A percentile compares a stretch with the other conserved stretches of the same genome.
These are phyloP conservation scores for Strongylocentrotus purpuratus DNA, from an alignment of 35 echinoderm and acorn worm species.

Conservation along the genomic window DNA sequence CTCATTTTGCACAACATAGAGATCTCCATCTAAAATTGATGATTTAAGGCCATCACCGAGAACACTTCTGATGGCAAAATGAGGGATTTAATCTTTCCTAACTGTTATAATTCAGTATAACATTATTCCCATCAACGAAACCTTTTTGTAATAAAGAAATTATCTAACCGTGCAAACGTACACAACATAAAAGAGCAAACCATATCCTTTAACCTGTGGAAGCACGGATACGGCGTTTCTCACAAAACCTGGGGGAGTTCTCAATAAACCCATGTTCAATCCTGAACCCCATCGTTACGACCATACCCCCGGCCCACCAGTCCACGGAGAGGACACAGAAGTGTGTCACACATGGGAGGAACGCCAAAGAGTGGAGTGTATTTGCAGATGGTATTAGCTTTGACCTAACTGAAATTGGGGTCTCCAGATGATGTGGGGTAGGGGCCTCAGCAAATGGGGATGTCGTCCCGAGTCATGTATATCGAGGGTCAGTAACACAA, in stretches of 20 bases:
- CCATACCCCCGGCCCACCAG: neutral
- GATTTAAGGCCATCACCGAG: no score
- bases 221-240: neutral
- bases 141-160: neutral
- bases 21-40: no score
- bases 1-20: no score
- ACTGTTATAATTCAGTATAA: no score
- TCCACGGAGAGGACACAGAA: neutral
- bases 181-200: neutral
- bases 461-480: neutral
- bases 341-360: conserved; percentile 1
- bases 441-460: neutral
- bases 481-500: no score
- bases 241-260: neutral
- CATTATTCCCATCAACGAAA: neutral
- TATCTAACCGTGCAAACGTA: neutral
- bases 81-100: no score
- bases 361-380: neutral
- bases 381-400: conserved; percentile 34
- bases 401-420: conserved; percentile 21
- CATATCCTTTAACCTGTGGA: neutral
- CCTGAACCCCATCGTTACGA: neutral
- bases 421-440: neutral
- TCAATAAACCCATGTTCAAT: neutral
- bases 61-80: no score